These are phyloP conservation scores for Aplidium turbinatum DNA, from an alignment of 23 tunicate species.

Conservation along the genomic window DNA sequence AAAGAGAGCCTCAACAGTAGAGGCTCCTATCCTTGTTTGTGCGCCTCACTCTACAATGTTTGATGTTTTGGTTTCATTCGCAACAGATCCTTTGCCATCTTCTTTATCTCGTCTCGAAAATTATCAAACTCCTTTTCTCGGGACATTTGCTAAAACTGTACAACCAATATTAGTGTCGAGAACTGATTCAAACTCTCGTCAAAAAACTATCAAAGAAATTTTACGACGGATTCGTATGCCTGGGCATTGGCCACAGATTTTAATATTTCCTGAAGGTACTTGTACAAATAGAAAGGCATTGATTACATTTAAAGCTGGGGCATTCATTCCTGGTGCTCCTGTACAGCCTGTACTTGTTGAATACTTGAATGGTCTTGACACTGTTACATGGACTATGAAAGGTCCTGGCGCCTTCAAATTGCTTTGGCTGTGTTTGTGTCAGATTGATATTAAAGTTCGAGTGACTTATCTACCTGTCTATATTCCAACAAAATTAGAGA, in stretches of 20 bases:
- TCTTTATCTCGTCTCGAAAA: slow-evolving; percentile 48
- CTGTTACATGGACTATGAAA: slow-evolving; percentile 40
- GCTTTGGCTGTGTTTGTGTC: slow-evolving; percentile 65
- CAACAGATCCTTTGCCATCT: slow-evolving; percentile 26
- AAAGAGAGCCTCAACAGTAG: slow-evolving; percentile 30
- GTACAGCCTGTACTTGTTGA: slow-evolving; percentile 70
- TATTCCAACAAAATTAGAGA: slow-evolving; percentile 52
- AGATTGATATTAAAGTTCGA: slow-evolving; percentile 37
- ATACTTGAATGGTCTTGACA: slow-evolving; percentile 45
- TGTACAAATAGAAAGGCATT: slow-evolving; percentile 61
- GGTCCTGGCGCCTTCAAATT: slow-evolving; percentile 44
- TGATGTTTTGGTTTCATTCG: slow-evolving; percentile 35
- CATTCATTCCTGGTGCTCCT: slow-evolving; percentile 61
- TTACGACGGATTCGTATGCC: slow-evolving; percentile 21
- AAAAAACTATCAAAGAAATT: slow-evolving; percentile 53
- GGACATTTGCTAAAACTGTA: slow-evolving; percentile 49
- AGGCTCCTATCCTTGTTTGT: slow-evolving; percentile 48
- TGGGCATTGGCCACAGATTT: slow-evolving; percentile 59
- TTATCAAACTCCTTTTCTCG: slow-evolving; percentile 39
- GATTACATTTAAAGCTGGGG: slow-evolving; percentile 73
- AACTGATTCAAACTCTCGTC: slow-evolving; percentile 59
- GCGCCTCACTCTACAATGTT: slow-evolving; percentile 64
- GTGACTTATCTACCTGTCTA: slow-evolving; percentile 59
- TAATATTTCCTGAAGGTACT: slow-evolving; percentile 81
- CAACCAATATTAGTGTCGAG: slow-evolving; percentile 70